phyloP scores from a whole-genome alignment of 2,797 vertebrate genomes.

The Jordanella pulchra region DNA sequence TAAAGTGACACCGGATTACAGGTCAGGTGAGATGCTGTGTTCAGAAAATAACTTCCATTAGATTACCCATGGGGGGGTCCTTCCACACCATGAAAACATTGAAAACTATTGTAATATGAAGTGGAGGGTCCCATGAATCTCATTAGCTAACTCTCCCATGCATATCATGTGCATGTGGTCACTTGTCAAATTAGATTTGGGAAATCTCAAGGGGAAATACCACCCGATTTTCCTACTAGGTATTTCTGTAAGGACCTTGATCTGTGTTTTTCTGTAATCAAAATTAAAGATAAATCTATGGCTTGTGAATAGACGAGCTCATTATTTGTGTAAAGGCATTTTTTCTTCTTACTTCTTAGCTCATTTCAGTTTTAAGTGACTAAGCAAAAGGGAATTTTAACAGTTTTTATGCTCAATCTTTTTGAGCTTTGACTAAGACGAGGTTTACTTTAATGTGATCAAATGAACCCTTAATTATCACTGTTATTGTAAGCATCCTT shows the following conservation, averaged over 20 bases:
- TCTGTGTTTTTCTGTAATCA: conserved; percentile 31
- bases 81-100: conserved; percentile 20
- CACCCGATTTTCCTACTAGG: conserved; percentile 40
- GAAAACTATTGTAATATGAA: conserved; percentile 31
- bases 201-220: conserved; percentile 48
- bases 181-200: conserved; percentile 66
- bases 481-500: background rate
- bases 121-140: conserved; percentile 67
- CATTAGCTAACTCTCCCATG: conserved; percentile 56
- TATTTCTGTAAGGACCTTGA: conserved; percentile 13
- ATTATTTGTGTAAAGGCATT: conserved; percentile 19
- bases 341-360: conserved; percentile 23
- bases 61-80: conserved; percentile 7
- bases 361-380: conserved; percentile 34
- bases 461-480: conserved; percentile 1
- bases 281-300: conserved; percentile 28
- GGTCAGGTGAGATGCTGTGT: conserved; percentile 14
- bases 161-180: conserved; percentile 68
- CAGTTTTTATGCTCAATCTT: conserved; percentile 10
- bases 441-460: conserved; percentile 2
- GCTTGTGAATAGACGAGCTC: conserved; percentile 27
- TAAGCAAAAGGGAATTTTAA: conserved; percentile 21
- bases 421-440: background rate
- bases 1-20: background rate
- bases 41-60: conserved; percentile 20